A percentile compares a stretch with the other conserved stretches of the same genome.
Evolutionary conservation across 2,888 invertebrate genomes (phyloP).

Genomic region (Julus scandinavius): DNA sequence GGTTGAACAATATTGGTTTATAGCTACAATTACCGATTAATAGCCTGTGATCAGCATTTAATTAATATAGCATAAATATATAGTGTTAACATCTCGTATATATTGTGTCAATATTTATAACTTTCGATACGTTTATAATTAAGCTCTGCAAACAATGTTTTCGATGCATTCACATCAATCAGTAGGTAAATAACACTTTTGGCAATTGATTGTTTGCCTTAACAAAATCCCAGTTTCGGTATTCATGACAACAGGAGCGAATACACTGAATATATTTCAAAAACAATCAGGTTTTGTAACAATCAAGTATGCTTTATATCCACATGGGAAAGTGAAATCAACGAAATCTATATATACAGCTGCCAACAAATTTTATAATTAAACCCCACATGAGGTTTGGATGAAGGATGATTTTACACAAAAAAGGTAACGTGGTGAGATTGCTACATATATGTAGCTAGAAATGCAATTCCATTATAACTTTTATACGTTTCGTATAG

Average conservation of each 20-base stretch:
- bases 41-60: too few relatives aligned
- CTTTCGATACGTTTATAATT: neutral
- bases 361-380: slow-evolving; percentile 22
- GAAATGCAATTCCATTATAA: neutral
- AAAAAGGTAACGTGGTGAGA: slow-evolving; percentile 1
- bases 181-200: slow-evolving; percentile 3
- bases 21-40: too few relatives aligned
- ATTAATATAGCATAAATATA: too few relatives aligned
- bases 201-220: neutral
- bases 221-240: neutral
- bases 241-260: neutral
- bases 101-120: slow-evolving; percentile 13
- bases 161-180: neutral
- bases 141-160: neutral
- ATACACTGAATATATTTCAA: neutral
- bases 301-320: too few relatives aligned
- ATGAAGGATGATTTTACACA: slow-evolving; percentile 10
- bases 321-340: neutral
- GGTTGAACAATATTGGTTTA: too few relatives aligned
- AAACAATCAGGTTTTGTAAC: slow-evolving; percentile 7
- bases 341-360: neutral
- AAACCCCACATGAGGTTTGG: neutral
- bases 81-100: neutral
- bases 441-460: neutral
- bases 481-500: neutral